Conservation (phyloP, 2,797 vertebrate genomes). For the Rhinella marina region DNA sequence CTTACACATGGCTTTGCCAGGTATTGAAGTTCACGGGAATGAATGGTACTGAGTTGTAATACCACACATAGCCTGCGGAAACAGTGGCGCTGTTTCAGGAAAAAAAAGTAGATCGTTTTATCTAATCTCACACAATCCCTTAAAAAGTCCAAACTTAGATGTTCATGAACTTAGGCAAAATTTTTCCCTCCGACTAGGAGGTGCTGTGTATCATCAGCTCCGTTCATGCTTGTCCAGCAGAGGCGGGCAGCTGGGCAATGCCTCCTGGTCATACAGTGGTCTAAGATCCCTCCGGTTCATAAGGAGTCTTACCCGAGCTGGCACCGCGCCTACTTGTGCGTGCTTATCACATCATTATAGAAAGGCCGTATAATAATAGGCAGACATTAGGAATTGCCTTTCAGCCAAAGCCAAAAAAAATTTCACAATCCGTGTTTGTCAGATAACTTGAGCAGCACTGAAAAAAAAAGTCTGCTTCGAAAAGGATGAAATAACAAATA, state of each 20-base stretch:
- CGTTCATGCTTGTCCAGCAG: slow-evolving; percentile 9
- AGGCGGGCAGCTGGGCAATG: neutral
- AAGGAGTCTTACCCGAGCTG: slow-evolving; percentile 20
- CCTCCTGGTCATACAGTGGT: neutral
- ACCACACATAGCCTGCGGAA: too few species aligned
- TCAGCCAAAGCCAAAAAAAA: slow-evolving; percentile 59
- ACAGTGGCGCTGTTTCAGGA: too few species aligned
- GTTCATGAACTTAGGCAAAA: neutral
- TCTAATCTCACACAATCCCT: neutral
- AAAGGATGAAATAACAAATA: slow-evolving; percentile 60
- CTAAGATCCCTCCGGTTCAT: slow-evolving; percentile 35
- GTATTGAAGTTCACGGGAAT: too few species aligned
- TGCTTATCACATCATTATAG: slow-evolving; percentile 61
- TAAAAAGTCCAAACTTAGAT: neutral
- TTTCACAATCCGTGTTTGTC: slow-evolving; percentile 61
- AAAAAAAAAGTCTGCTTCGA: slow-evolving; percentile 54
- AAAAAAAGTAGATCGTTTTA: too few species aligned
- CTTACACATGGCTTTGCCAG: too few species aligned
- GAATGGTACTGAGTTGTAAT: too few species aligned
- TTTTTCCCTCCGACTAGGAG: neutral
- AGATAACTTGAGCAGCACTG: slow-evolving; percentile 56
- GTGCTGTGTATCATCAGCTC: neutral
- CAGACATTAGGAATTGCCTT: slow-evolving; percentile 50
- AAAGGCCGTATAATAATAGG: slow-evolving; percentile 58
- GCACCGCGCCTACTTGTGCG: slow-evolving; percentile 13